Conservation (phyloP, 2,113 vertebrate genomes). For the Prionailurus bengalensis region DNA sequence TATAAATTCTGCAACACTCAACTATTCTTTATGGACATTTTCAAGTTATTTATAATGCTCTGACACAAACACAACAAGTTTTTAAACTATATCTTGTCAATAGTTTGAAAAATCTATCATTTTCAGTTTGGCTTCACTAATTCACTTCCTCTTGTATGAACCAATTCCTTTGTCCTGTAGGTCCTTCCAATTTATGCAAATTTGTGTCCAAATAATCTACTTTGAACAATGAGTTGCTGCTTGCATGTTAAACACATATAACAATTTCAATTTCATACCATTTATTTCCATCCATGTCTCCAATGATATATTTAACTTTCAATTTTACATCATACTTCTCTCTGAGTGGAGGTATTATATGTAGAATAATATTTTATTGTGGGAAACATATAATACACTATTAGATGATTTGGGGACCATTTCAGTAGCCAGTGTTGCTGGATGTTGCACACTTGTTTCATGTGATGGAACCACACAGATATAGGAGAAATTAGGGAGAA, state of each 20-base stretch:
- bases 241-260: not conserved
- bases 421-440: rapidly evolving
- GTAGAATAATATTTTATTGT: not conserved
- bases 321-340: not conserved
- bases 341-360: not conserved
- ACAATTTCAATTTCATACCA: not conserved
- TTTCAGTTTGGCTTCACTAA: not conserved
- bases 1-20: not conserved
- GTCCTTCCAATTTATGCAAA: not conserved
- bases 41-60: not conserved
- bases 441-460: not conserved
- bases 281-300: not conserved
- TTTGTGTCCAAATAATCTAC: not conserved
- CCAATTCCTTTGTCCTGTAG: not conserved
- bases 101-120: not conserved
- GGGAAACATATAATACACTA: not conserved
- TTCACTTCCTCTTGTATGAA: not conserved
- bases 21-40: not conserved
- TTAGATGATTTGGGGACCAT: not conserved
- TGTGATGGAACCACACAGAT: not conserved
- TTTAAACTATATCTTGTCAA: not conserved
- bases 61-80: not conserved
- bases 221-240: not conserved
- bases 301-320: not conserved
- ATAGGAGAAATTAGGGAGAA: not conserved